These are phyloP conservation scores for Emberiza fucata DNA, from an alignment of 2,113 vertebrate genomes.

Conservation along the genomic window DNA sequence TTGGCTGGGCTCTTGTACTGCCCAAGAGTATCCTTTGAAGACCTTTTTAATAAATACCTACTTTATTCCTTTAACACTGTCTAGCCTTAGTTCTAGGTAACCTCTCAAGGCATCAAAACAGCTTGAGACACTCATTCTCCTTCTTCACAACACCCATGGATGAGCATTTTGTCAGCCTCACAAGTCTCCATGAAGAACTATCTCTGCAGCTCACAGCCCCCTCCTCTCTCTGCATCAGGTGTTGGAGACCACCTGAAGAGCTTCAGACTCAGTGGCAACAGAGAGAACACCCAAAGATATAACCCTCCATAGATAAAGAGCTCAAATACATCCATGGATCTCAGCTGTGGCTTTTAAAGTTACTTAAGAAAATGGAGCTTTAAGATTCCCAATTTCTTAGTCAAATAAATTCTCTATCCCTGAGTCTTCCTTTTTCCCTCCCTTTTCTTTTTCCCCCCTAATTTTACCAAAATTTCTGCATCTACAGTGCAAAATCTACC, in stretches of 20 bases:
- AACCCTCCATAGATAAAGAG: background rate
- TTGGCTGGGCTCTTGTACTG: background rate
- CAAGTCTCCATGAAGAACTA: rapidly evolving
- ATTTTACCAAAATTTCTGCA: background rate
- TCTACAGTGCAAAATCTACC: background rate
- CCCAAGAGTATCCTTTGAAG: background rate
- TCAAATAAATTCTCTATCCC: background rate
- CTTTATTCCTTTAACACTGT: background rate
- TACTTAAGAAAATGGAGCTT: background rate
- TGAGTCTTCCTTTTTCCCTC: rapidly evolving
- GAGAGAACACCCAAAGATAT: background rate
- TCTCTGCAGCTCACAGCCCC: background rate
- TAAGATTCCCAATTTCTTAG: background rate
- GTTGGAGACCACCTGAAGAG: background rate
- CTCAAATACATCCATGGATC: background rate
- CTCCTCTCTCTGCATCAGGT: rapidly evolving
- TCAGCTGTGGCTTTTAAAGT: background rate
- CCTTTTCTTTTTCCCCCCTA: rapidly evolving
- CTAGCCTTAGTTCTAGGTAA: background rate
- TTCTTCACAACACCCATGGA: background rate
- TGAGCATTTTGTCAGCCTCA: background rate
- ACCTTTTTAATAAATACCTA: background rate
- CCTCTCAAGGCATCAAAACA: background rate
- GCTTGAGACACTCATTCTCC: background rate
- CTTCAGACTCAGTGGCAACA: background rate